Evolutionary conservation across 2,888 invertebrate genomes (phyloP).

Genomic region (Harpagoxenus sublaevis): DNA sequence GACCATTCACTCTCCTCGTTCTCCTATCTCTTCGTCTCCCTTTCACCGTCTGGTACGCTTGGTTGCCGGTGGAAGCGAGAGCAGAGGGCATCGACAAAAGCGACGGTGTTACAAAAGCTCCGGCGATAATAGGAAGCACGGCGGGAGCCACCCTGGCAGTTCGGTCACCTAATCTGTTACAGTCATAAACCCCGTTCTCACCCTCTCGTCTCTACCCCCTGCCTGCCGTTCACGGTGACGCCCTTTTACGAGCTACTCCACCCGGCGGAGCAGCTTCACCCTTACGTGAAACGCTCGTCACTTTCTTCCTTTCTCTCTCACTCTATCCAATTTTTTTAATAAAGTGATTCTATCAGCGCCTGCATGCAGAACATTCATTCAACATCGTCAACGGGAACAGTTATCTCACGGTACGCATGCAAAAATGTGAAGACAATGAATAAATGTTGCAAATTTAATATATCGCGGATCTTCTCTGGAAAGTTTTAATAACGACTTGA

Average conservation of each 20-base stretch:
- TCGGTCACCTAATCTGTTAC: slow-evolving; percentile 84
- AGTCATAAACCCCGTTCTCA: slow-evolving; percentile 85
- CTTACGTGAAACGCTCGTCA: slow-evolving; percentile 52
- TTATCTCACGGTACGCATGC: slow-evolving; percentile 19
- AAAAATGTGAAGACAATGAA: slow-evolving; percentile 18
- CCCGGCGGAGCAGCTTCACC: slow-evolving; percentile 60
- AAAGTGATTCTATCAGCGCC: slow-evolving; percentile 57
- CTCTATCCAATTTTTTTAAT: slow-evolving; percentile 51
- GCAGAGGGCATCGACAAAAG: slow-evolving; percentile 72
- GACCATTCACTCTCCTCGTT: slow-evolving; percentile 55
- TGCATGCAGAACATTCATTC: slow-evolving; percentile 43
- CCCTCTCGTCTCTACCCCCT: slow-evolving; percentile 64
- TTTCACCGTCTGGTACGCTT: slow-evolving; percentile 73
- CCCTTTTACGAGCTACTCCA: slow-evolving; percentile 64
- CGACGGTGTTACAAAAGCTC: slow-evolving; percentile 75
- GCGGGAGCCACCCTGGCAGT: slow-evolving; percentile 76
- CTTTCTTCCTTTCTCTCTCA: background rate
- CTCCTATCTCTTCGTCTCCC: slow-evolving; percentile 57
- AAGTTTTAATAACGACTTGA: slow-evolving; percentile 27
- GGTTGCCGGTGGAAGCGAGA: slow-evolving; percentile 59
- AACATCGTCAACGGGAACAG: slow-evolving; percentile 26
- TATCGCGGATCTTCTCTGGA: background rate
- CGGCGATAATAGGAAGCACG: slow-evolving; percentile 75
- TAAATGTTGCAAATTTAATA: background rate
- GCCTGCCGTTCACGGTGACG: slow-evolving; percentile 45